Percentiles rank a stretch among this genome's conserved stretches.
Conservation (phyloP, 2,113 vertebrate species). For the Peromyscus californicus region DNA sequence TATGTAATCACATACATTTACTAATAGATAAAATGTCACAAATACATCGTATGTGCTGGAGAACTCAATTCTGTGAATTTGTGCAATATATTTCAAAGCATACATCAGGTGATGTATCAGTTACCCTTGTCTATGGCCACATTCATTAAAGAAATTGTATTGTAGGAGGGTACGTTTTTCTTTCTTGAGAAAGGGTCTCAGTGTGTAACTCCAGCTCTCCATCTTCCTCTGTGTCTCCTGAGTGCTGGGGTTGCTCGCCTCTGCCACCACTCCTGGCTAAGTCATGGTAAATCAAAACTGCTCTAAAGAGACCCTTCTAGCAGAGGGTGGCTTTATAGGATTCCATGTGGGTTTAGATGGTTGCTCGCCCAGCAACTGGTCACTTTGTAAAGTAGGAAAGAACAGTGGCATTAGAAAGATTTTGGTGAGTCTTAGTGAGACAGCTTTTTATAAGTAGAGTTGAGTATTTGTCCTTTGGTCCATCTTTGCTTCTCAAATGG, state of each 20-base stretch:
- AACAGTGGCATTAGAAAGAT: background rate
- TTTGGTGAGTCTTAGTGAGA: background rate
- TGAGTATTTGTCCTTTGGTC: slow-evolving; percentile 23
- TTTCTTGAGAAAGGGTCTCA: background rate
- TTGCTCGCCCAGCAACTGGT: background rate
- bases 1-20: background rate
- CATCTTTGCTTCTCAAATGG: background rate
- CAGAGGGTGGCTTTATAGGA: background rate
- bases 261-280: background rate
- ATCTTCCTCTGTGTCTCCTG: background rate
- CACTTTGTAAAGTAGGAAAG: background rate
- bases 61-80: slow-evolving; percentile 5
- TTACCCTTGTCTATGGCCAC: background rate
- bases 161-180: background rate
- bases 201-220: background rate
- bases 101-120: background rate
- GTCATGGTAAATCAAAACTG: slow-evolving; percentile 14
- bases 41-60: background rate
- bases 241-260: background rate
- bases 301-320: background rate
- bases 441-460: slow-evolving; percentile 28
- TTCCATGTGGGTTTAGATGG: background rate
- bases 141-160: slow-evolving; percentile 45
- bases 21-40: background rate
- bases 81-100: slow-evolving; percentile 25